These are phyloP conservation scores for Charanyca ferruginea DNA, from an alignment of 2,888 invertebrate species.

Conservation along the genomic window DNA sequence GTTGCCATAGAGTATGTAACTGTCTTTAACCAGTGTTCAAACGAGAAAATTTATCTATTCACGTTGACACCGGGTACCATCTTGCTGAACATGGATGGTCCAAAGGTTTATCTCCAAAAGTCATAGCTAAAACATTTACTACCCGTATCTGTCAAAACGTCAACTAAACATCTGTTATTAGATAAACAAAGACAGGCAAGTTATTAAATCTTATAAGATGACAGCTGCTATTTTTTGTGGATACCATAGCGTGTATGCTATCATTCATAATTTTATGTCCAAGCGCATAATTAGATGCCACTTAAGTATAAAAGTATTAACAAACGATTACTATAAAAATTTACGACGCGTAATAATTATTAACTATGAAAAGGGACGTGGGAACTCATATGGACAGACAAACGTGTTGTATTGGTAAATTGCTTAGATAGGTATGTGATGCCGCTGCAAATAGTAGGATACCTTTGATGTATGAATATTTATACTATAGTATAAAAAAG, in stretches of 20 bases:
- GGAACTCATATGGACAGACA: slow-evolving; percentile 63
- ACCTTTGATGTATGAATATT: not conserved
- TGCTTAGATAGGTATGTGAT: slow-evolving; percentile 33
- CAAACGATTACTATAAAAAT: slow-evolving; percentile 51
- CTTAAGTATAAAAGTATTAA: slow-evolving; percentile 34
- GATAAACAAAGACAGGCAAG: not conserved
- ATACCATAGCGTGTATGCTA: slow-evolving; percentile 22
- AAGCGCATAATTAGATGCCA: slow-evolving; percentile 23
- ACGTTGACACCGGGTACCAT: not conserved
- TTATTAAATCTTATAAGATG: slow-evolving; percentile 14
- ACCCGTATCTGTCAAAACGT: not conserved
- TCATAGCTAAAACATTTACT: not conserved
- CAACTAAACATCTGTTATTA: slow-evolving; percentile 27
- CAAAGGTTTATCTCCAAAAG: not conserved
- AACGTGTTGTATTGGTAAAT: slow-evolving; percentile 25
- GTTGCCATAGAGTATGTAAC: not conserved
- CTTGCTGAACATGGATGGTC: not conserved
- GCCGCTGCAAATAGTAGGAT: slow-evolving; percentile 10
- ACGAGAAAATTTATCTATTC: not conserved
- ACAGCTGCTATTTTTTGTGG: slow-evolving; percentile 9
- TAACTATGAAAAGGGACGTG: slow-evolving; percentile 66
- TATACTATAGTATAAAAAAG: too few relatives aligned
- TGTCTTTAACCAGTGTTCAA: not conserved
- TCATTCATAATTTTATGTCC: slow-evolving; percentile 17
- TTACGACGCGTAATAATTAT: slow-evolving; percentile 51